Base-by-base conservation (phyloP, 2,888 invertebrate species). In the Drosophila colorata region DNA sequence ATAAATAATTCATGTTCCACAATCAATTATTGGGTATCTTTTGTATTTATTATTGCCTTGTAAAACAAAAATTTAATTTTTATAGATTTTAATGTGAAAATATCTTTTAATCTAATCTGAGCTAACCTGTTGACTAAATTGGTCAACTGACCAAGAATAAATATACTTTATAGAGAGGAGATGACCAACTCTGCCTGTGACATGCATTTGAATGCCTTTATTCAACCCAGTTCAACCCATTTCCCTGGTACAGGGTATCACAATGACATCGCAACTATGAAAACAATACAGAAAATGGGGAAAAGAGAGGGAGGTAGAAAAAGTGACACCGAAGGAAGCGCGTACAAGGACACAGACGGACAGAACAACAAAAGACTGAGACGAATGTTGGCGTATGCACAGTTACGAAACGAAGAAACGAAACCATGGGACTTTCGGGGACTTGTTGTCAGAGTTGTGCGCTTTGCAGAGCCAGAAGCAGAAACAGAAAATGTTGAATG, bases 401-500 rank as follows among this genome's bases (percentile, higher is more conserved):
- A 43, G 23, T 40, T 16, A 37, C 18, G 33, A 40, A 35, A 37
- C 51, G 46, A 46, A 71, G 33, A 40, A 35, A 37, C 51, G 46
- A 46, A 71, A n/a, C 31, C 43, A 68, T 20, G 44, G 23, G 9
- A 4, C 23, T 48, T 55, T 37, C 23, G 23, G 33, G n/a, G 11
- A 6, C 52, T 75, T 49, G 44, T 44, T 72, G 51, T 37, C 33
- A n/a, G 35, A 16, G n/a, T 18, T 67, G 68, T 67, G 49, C 49
- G 13, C 56, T 49, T 67, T 28, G 8, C 48, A 18, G 16, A 16
- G 35, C 25, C 16, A 0, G 20, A 60, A 65, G 65, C 61, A 56
- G 44, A 48, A 55, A 58, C 51, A 25, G 53, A 59, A 65, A 60
- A 63, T 63, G 44, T 23, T 33, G 25, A 81, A 78, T 58, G 71